Evolutionary conservation across 1,140 invertebrate species (phyloP).

Genomic region (Sarcophaga peregrina): DNA sequence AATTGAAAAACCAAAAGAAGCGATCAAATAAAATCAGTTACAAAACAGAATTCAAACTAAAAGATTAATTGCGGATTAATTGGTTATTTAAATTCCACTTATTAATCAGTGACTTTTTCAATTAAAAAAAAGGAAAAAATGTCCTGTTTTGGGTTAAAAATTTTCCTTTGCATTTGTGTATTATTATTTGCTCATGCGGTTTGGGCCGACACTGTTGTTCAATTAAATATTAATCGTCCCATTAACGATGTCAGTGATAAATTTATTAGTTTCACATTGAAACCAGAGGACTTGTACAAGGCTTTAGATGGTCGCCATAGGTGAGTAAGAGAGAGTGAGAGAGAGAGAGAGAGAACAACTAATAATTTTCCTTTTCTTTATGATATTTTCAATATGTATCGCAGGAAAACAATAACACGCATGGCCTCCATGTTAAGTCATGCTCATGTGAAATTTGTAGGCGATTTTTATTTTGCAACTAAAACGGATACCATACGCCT

Average conservation of each 20-base stretch:
- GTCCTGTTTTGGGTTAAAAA: neutral
- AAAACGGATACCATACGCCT: slow-evolving; percentile 52
- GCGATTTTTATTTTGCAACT: slow-evolving; percentile 57
- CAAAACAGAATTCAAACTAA: too few relatives aligned
- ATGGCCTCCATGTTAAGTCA: slow-evolving; percentile 58
- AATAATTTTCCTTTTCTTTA: neutral
- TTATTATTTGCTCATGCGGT: neutral
- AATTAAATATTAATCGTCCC: slow-evolving; percentile 63
- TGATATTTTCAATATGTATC: neutral
- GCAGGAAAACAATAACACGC: slow-evolving; percentile 53
- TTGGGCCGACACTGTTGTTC: slow-evolving; percentile 56
- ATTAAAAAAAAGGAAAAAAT: slow-evolving; percentile 10
- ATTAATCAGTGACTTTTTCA: too few relatives aligned
- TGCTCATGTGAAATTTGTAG: slow-evolving; percentile 58
- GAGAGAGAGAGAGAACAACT: neutral
- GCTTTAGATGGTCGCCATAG: slow-evolving; percentile 56
- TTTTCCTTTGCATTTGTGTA: neutral
- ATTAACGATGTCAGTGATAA: slow-evolving; percentile 63
- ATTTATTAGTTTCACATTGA: slow-evolving; percentile 61
- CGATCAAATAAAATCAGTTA: neutral
- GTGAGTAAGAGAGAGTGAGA: too few relatives aligned
- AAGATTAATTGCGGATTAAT: too few relatives aligned
- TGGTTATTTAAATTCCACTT: too few relatives aligned
- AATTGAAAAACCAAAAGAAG: neutral
- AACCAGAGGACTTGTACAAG: slow-evolving; percentile 60